Evolutionary conservation across 1,140 invertebrate species (phyloP).

Genomic region (Artemia franciscana): DNA sequence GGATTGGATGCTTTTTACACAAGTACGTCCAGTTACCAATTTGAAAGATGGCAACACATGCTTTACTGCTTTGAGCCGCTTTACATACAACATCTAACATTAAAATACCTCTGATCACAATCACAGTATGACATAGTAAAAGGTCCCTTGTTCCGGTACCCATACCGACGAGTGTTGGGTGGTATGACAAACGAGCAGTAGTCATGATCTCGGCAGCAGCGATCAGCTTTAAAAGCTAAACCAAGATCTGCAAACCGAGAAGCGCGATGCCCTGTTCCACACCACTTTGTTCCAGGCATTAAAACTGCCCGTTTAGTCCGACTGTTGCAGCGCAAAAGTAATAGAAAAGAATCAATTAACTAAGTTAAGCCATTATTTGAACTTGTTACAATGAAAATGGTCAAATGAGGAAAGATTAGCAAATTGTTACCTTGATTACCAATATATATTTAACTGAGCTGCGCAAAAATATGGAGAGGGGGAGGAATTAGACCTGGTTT

Average conservation of each 20-base stretch:
- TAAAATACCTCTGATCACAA: slow-evolving; percentile 61
- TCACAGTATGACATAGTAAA: slow-evolving; percentile 63
- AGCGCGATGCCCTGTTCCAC: slow-evolving; percentile 46
- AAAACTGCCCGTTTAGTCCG: slow-evolving; percentile 16
- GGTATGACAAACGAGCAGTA: slow-evolving; percentile 39
- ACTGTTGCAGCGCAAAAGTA: slow-evolving; percentile 16
- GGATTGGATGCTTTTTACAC: too few species aligned
- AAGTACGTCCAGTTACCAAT: too few species aligned
- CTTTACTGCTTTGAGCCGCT: too few species aligned
- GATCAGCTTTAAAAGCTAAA: slow-evolving; percentile 33
- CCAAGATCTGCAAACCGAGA: slow-evolving; percentile 41
- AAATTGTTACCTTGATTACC: too few species aligned
- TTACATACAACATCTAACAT: too few species aligned
- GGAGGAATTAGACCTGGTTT: too few species aligned
- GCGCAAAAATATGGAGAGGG: neutral
- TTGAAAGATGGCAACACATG: too few species aligned
- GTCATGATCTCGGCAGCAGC: slow-evolving; percentile 52
- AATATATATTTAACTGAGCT: neutral
- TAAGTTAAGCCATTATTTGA: too few species aligned
- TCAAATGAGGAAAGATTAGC: too few species aligned
- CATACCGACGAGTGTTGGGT: slow-evolving; percentile 37
- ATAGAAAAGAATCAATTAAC: neutral
- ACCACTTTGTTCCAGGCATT: slow-evolving; percentile 33
- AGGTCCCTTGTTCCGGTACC: slow-evolving; percentile 50
- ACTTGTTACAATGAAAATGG: too few species aligned